These are phyloP conservation scores for Baryphthengus martii DNA, from an alignment of 2,113 vertebrate species.

Conservation along the genomic window DNA sequence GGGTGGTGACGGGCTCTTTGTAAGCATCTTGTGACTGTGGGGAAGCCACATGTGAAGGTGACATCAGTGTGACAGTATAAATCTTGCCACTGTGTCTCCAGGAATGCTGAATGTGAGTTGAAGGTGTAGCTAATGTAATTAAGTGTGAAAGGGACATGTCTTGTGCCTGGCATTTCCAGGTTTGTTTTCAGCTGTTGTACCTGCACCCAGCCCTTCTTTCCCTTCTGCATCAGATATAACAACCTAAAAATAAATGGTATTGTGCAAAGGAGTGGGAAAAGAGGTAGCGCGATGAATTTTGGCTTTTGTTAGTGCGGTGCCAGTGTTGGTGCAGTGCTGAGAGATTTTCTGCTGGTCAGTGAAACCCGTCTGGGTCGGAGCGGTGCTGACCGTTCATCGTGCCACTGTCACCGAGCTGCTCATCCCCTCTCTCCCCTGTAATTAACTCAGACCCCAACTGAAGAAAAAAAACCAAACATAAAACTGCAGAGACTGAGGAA, in stretches of 20 bases:
- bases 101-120: neutral
- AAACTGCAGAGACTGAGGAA: rapidly evolving
- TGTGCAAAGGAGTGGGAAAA: neutral
- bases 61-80: neutral
- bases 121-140: neutral
- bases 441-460: neutral
- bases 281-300: rapidly evolving
- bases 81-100: neutral
- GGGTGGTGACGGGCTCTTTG: neutral
- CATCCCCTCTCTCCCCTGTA: neutral
- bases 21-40: neutral
- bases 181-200: neutral
- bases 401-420: neutral
- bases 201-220: neutral
- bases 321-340: neutral
- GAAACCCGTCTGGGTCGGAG: neutral
- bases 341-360: neutral
- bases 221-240: neutral
- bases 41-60: neutral
- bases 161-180: neutral
- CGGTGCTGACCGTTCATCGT: neutral
- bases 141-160: neutral
- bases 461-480: neutral
- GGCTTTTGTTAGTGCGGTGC: rapidly evolving
- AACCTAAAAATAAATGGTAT: neutral